phyloP scores from a whole-genome alignment of 2,113 vertebrate genomes.

The Sorex araneus region DNA sequence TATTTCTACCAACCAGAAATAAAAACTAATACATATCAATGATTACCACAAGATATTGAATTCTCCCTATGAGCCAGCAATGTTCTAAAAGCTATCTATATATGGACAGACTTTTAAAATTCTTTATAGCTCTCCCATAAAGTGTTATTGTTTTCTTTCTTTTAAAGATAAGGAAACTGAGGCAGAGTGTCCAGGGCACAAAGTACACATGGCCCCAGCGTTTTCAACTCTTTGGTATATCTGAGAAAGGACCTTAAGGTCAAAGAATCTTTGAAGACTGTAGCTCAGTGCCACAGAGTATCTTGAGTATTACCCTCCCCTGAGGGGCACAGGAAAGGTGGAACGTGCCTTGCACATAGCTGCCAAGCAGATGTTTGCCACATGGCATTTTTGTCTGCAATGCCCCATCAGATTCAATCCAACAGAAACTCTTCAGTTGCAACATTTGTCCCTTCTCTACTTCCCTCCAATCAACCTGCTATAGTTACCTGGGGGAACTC shows the following conservation, averaged over 20 bases:
- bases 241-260: too few species aligned
- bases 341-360: background rate
- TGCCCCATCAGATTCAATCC: background rate
- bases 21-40: background rate
- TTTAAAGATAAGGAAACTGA: constrained; percentile 25
- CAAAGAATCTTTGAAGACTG: background rate
- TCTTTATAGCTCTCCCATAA: background rate
- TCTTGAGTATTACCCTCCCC: background rate
- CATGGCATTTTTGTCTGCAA: rapidly evolving
- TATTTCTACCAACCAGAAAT: constrained; percentile 45
- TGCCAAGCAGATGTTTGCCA: background rate
- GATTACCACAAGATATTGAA: background rate
- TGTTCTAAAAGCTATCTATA: background rate
- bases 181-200: background rate
- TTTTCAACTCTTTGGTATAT: background rate
- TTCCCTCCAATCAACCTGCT: background rate
- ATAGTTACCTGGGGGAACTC: background rate
- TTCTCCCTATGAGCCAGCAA: background rate
- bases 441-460: background rate
- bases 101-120: background rate
- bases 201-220: background rate
- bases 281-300: background rate
- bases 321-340: background rate
- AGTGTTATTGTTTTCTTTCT: background rate
- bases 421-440: background rate